Evolutionary conservation across 2,113 vertebrate genomes (phyloP), one percentile per base, ranked within the genome.

Genomic region (Rhinogobius similis): DNA sequence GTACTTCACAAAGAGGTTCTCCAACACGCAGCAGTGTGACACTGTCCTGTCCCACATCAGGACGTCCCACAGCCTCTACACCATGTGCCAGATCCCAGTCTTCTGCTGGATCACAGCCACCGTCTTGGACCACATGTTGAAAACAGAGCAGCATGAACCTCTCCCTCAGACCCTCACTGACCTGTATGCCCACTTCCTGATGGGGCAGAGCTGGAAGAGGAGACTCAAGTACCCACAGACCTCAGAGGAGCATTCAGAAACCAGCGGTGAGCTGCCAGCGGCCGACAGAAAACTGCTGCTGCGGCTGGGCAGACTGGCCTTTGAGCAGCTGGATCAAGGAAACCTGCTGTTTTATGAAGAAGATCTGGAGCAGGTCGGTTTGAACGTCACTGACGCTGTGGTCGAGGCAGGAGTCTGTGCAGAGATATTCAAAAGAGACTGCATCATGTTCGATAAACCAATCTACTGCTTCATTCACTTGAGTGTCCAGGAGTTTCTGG

Each of bases 381-480:
- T 87, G 16, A 23, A 83, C 67, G 50, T 67, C 16, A 0, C 52
- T 4, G 50, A 84, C 10, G 75, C 77, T n/a, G 79, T 67, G 2
- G 58, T 84, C 46, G 32, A 58, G 36, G 73, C 77, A 44, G 79
- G 75, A 38, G 63, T 82, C 32, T 75, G 76, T 58, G 55, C 75
- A 44, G 2, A 62, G 46, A 77, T 81, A 64, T 84, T 79, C 48
- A 82, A 32, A 69, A 62, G 16, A 62, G 76, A 84, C 29, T 14
- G 11, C 2, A 53, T 63, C 27, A 43, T 83, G 32, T 53, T 72
- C 6, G 0, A 64, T 24, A 8, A 77, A 44, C 18, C 43, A 18
- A 68, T 85, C 26, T 84, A 79, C 73, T 82, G 84, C 0, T 88
- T 87, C 64, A 65, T 85, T 68, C 84, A 84, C 69, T 12, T 79